Conservation (phyloP, 1,140 invertebrate genomes). For the Aphidius ervi region DNA sequence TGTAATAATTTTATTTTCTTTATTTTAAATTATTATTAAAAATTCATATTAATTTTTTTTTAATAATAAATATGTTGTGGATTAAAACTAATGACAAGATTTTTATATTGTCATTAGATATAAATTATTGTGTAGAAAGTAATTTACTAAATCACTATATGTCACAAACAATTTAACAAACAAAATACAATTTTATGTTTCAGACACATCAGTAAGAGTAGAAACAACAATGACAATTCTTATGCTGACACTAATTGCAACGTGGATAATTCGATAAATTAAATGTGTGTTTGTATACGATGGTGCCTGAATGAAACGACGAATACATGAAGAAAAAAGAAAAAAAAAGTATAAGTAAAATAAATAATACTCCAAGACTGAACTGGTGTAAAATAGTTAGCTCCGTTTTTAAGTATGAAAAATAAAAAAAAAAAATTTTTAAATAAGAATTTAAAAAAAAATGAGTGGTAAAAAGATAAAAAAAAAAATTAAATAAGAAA, state of each 20-base stretch:
- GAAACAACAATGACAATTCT: conserved; percentile 29
- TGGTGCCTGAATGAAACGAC: conserved; percentile 23
- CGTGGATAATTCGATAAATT: conserved; percentile 41
- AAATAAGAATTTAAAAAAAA: too few species aligned
- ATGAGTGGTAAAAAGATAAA: background rate
- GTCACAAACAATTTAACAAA: background rate
- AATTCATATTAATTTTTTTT: too few species aligned
- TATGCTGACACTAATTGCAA: conserved; percentile 30
- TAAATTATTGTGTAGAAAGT: background rate
- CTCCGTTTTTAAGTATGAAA: conserved; percentile 6
- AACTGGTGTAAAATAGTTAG: conserved; percentile 14
- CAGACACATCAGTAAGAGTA: conserved; percentile 28
- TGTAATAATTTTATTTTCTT: too few species aligned
- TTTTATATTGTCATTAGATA: too few species aligned
- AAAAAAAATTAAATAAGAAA: background rate
- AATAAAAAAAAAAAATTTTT: background rate
- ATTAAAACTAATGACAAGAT: too few species aligned
- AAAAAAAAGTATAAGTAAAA: background rate
- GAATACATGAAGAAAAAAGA: conserved; percentile 9
- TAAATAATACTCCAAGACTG: conserved; percentile 7
- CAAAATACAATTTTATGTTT: conserved; percentile 24
- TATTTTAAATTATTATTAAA: too few species aligned
- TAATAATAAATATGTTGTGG: too few species aligned
- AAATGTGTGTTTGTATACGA: conserved; percentile 7
- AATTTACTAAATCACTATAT: conserved; percentile 1